Base-by-base conservation (phyloP, 2,888 invertebrate genomes). In the Gordius sp. region DNA sequence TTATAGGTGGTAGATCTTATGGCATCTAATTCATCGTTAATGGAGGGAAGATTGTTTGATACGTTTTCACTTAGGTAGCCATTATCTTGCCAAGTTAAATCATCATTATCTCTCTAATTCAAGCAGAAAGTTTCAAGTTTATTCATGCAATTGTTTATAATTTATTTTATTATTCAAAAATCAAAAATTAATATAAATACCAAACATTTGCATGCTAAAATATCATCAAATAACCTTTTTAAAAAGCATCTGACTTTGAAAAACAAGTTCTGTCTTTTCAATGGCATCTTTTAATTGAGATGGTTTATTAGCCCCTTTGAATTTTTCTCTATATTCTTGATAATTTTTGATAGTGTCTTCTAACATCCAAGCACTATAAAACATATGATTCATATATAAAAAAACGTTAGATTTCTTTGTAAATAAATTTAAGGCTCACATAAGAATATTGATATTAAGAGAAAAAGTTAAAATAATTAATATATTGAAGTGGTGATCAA, bases 321-420 rank as follows among this genome's bases (percentile, higher is more conserved):
- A 47, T 23, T 23, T 47, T 16, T 47, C 47, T 8, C 47, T 8
- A 47, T 16, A 47, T 47, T 20, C 24, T 8, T 8, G 8, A 20
- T 47, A 47, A 47, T 16, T 16, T 20, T 47, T 47, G 47, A 47
- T 23, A 20, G 13, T 16, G 8, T 47, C 47, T 47, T 47, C 47
- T 47, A 16, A 23, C n/a, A 47, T 16, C 47, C 47, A 47, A 16
- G 47, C 47, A 47, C 47, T 47, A 16, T 8, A n/a, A 39, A 39
- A 47, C 8, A 16, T 8, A 47, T 33, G 39, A 33, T n/a, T n/a
- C n/a, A n/a, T n/a, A n/a, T n/a, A n/a, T n/a, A n/a, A n/a, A n/a
- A n/a, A n/a, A n/a, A n/a, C n/a, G n/a, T n/a, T n/a, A n/a, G n/a
- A n/a, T n/a, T n/a, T n/a, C n/a, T n/a, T n/a, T n/a, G n/a, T n/a